Evolutionary conservation across 2,113 vertebrate species (phyloP).

Genomic region (Bufo gargarizans): DNA sequence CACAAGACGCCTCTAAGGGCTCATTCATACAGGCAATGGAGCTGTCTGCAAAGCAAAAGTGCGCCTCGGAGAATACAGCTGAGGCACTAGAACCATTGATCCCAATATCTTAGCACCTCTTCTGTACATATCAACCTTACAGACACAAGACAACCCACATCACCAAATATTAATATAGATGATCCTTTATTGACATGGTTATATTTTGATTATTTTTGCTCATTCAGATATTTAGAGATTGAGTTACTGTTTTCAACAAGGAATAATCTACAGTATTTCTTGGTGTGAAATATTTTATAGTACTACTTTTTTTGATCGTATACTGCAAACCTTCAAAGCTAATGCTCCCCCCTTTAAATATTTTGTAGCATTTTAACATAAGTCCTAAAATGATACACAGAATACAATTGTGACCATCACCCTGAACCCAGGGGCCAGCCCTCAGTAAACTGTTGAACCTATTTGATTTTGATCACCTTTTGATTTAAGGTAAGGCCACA

Average conservation of each 20-base stretch:
- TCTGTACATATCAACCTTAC: neutral
- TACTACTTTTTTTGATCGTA: neutral
- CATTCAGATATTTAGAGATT: neutral
- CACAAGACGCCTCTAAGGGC: neutral
- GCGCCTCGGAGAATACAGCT: neutral
- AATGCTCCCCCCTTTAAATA: too few relatives aligned
- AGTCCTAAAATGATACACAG: too few relatives aligned
- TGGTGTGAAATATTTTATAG: neutral
- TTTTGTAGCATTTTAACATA: too few relatives aligned
- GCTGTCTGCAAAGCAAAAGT: neutral
- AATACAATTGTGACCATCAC: too few relatives aligned
- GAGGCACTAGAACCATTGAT: slow-evolving; percentile 6
- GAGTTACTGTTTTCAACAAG: neutral
- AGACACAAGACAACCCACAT: neutral
- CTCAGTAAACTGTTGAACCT: too few relatives aligned
- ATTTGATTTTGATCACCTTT: neutral
- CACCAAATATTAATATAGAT: neutral
- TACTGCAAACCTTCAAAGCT: too few relatives aligned
- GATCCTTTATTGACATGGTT: neutral
- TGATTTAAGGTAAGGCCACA: neutral
- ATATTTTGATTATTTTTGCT: neutral
- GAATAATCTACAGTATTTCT: neutral
- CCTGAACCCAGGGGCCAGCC: too few relatives aligned
- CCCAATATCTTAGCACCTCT: slow-evolving; percentile 10
- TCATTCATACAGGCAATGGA: neutral